A percentile compares a stretch with the other conserved stretches of the same genome.
phyloP scores from a whole-genome alignment of 2,888 invertebrate species.

The Netelia virgata region DNA sequence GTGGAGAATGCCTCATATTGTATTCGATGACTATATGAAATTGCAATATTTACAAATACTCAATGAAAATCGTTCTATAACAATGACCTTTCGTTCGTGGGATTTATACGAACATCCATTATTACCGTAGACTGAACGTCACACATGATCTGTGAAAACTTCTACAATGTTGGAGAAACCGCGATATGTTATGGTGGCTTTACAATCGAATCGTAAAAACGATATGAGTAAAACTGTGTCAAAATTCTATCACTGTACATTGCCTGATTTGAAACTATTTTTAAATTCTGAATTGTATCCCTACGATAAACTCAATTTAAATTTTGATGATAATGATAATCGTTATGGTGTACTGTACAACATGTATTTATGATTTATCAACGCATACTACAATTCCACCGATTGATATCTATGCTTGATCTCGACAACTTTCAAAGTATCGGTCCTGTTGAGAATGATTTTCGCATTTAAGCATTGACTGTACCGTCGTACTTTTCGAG shows the following conservation, averaged over 20 bases:
- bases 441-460: no score
- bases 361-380: not conserved
- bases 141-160: no score
- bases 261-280: not conserved
- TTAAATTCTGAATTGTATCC: not conserved
- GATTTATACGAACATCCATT: slow-evolving; percentile 36
- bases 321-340: not conserved
- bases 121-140: no score
- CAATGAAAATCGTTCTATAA: slow-evolving; percentile 8
- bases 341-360: slow-evolving; percentile 1
- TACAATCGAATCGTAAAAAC: slow-evolving; percentile 18
- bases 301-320: slow-evolving; percentile 10
- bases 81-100: slow-evolving; percentile 30
- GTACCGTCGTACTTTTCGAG: no score
- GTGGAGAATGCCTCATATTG: no score
- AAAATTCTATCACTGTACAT: slow-evolving; percentile 20
- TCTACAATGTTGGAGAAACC: no score
- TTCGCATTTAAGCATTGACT: no score
- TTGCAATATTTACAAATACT: not conserved
- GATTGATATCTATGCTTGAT: not conserved
- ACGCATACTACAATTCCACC: not conserved
- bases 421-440: slow-evolving; percentile 10
- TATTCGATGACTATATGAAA: no score
- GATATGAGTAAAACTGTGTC: not conserved
- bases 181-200: not conserved